Evolutionary conservation across 1,140 invertebrate species (phyloP), one percentile per base, ranked within the genome.

Genomic region (Paraescarpia echinospica): DNA sequence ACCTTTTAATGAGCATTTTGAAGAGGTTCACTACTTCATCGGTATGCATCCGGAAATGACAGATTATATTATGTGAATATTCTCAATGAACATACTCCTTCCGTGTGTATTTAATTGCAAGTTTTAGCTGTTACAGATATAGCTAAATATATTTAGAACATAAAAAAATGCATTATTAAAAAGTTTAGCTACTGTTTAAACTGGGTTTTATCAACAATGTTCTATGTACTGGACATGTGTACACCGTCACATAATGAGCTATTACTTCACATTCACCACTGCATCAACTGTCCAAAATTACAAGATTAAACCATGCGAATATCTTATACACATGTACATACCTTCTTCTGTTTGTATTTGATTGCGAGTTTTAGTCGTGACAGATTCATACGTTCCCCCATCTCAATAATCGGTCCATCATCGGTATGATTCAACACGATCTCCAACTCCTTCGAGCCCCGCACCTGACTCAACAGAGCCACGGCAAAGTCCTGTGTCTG

Each of bases 401-500:
- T 94, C 34, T 92, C 92, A 18, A 94, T 93, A 35, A 94, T 94
- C 34, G 92, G 59, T 1, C 88, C 77, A 77, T 93, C 35, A 14
- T 94, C 94, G 91, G 96, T 95, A 93, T 96, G 95, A 93, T 96
- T 96, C 12, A 99, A 97, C 92, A 99, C 97, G 93, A 99, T 98
- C 96, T 99, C 98, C 93, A 99, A 97, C 96, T 99, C 99, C 95
- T 99, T 98, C 33, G 98, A 99, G 93, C 98, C 98, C 94, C 99
- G 97, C 35, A 98, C 99, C 96, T 99, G 99, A 96, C 99, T 99
- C 93, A 99, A 96, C 93, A 99, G 97, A 89, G 99, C 98, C 33
- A 99, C 99, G 0, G 99, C 99, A 96, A 99, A 99, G 96, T 99
- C 98, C 96, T 99, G 98, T 95, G 99, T 99, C 96, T 99, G 98